A percentile compares a stretch with the other conserved stretches of the same genome.
phyloP scores from a whole-genome alignment of 2,113 vertebrate genomes.

The Rhipidura dahli region DNA sequence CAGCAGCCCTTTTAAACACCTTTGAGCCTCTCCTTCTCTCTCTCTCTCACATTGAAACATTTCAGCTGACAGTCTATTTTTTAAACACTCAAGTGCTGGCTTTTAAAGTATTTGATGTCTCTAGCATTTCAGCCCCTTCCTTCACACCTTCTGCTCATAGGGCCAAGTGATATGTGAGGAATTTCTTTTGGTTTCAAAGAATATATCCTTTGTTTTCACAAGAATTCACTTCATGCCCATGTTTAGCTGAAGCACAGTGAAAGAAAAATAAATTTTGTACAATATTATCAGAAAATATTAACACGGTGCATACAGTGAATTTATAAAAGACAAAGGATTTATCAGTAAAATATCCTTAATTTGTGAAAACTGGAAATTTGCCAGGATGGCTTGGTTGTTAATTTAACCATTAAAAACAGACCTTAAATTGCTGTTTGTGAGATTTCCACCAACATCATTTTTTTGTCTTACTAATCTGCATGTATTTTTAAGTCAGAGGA shows the following conservation, averaged over 20 bases:
- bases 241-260: background rate
- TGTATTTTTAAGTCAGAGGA: background rate
- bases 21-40: slow-evolving; percentile 40
- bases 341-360: slow-evolving; percentile 2
- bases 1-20: slow-evolving; percentile 56
- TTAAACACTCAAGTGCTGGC: slow-evolving; percentile 40
- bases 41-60: slow-evolving; percentile 42
- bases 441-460: background rate
- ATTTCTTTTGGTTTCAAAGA: slow-evolving; percentile 30
- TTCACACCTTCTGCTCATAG: slow-evolving; percentile 51
- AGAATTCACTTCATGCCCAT: background rate
- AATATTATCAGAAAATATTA: background rate
- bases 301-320: background rate
- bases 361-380: slow-evolving; percentile 27
- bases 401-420: background rate
- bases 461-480: background rate
- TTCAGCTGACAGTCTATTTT: slow-evolving; percentile 60
- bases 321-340: slow-evolving; percentile 19
- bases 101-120: slow-evolving; percentile 60
- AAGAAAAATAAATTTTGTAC: slow-evolving; percentile 19
- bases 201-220: slow-evolving; percentile 17
- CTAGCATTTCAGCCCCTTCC: slow-evolving; percentile 41
- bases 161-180: slow-evolving; percentile 21
- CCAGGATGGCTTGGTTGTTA: background rate
- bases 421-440: background rate